phyloP scores from a whole-genome alignment of 2,797 vertebrate genomes.

The Coracias cyanogaster region DNA sequence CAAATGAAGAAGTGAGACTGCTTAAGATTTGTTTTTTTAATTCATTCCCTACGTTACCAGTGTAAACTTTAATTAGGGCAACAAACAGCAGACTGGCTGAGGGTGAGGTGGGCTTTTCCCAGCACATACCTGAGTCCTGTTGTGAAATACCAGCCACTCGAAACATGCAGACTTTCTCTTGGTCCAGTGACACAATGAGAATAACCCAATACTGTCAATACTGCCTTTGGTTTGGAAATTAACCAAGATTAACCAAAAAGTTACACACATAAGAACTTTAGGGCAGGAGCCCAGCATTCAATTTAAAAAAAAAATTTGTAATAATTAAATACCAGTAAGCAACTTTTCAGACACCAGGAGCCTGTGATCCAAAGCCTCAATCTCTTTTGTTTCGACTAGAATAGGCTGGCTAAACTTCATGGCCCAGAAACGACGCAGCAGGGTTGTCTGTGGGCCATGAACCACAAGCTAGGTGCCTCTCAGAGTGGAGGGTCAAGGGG shows the following conservation, averaged over 20 bases:
- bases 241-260: not conserved
- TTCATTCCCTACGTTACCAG: conserved; percentile 35
- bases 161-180: not conserved
- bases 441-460: not conserved
- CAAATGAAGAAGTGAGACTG: not conserved
- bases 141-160: conserved; percentile 28
- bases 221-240: not conserved
- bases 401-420: not conserved
- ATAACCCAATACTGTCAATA: not conserved
- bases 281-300: not conserved
- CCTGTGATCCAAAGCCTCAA: not conserved
- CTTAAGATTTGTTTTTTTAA: conserved; percentile 28
- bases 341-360: not conserved
- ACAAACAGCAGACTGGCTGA: not conserved
- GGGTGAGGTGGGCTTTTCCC: conserved; percentile 42
- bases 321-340: not conserved
- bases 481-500: not conserved
- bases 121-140: not conserved
- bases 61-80: conserved; percentile 42
- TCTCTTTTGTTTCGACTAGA: conserved; percentile 33
- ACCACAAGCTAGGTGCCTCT: conserved; percentile 31
- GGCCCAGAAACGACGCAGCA: not conserved
- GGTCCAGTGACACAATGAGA: not conserved
- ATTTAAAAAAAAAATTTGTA: conserved; percentile 9
- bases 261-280: not conserved